These are phyloP conservation scores for Anarrhichthys ocellatus DNA, from an alignment of 2,113 vertebrate species.

Conservation along the genomic window DNA sequence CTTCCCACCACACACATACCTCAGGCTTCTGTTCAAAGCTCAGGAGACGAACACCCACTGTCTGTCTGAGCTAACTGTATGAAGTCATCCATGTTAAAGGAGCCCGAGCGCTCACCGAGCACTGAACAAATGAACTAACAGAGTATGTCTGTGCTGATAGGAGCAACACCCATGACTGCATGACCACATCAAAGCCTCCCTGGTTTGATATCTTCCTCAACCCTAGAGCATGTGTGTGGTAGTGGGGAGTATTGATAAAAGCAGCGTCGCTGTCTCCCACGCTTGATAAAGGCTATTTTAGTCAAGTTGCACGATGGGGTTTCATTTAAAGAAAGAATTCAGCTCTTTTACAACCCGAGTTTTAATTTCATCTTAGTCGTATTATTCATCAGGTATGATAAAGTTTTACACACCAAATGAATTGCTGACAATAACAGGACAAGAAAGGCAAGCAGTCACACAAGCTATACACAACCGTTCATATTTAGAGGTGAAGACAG, in stretches of 20 bases:
- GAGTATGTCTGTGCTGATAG: slow-evolving; percentile 51
- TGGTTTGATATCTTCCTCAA: slow-evolving; percentile 29
- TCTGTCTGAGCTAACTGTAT: slow-evolving; percentile 53
- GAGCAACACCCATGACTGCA: slow-evolving; percentile 11
- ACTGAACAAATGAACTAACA: slow-evolving; percentile 20
- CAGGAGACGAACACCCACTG: slow-evolving; percentile 56
- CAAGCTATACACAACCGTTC: neutral
- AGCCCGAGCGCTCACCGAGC: slow-evolving; percentile 7
- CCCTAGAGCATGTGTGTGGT: neutral
- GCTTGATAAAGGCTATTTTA: neutral
- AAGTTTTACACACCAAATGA: neutral
- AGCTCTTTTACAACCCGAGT: neutral
- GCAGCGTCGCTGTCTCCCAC: neutral
- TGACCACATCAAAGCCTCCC: slow-evolving; percentile 54
- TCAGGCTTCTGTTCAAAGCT: slow-evolving; percentile 48
- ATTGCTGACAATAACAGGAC: neutral
- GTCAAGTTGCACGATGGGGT: neutral
- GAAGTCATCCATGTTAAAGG: slow-evolving; percentile 56
- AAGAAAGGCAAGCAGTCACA: neutral
- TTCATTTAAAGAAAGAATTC: neutral
- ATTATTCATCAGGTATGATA: neutral
- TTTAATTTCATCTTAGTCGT: neutral
- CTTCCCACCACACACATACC: slow-evolving; percentile 53
- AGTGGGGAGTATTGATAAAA: slow-evolving; percentile 18
- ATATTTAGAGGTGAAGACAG: neutral